Evolutionary conservation across 2,888 invertebrate species (phyloP).

Genomic region (Parapristionchus giblindavisi): DNA sequence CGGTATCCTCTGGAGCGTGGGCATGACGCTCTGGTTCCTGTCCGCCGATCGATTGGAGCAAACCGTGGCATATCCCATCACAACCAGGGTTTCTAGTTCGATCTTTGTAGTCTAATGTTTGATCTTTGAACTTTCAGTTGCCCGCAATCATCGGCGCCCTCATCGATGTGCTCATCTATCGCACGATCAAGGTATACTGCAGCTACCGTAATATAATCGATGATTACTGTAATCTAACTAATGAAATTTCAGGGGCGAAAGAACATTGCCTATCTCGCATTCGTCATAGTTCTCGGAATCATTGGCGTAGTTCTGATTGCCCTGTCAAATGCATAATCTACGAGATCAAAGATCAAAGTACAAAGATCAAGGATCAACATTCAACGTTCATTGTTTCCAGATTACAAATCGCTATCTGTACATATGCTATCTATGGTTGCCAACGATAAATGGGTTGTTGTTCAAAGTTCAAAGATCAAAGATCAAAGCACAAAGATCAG

Average conservation of each 20-base stretch:
- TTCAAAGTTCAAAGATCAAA: no score
- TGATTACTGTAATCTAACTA: no score
- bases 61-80: constrained; percentile 73
- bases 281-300: constrained; percentile 56
- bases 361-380: no score
- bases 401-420: no score
- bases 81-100: constrained; percentile 67
- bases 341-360: constrained; percentile 29
- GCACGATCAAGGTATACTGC: constrained; percentile 51
- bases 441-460: no score
- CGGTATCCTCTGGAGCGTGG: constrained; percentile 59
- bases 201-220: neutral
- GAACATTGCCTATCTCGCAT: constrained; percentile 49
- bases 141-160: constrained; percentile 64
- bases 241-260: constrained; percentile 46
- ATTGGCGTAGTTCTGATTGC: constrained; percentile 63
- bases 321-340: constrained; percentile 54
- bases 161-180: constrained; percentile 61
- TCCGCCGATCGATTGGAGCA: constrained; percentile 72
- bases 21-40: constrained; percentile 72
- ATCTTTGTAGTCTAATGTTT: no score
- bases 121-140: constrained; percentile 41
- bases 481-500: no score
- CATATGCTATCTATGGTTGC: no score
- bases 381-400: no score